These are phyloP conservation scores for Mormoops blainvillei DNA, from an alignment of 2,113 vertebrate genomes.

Conservation along the genomic window DNA sequence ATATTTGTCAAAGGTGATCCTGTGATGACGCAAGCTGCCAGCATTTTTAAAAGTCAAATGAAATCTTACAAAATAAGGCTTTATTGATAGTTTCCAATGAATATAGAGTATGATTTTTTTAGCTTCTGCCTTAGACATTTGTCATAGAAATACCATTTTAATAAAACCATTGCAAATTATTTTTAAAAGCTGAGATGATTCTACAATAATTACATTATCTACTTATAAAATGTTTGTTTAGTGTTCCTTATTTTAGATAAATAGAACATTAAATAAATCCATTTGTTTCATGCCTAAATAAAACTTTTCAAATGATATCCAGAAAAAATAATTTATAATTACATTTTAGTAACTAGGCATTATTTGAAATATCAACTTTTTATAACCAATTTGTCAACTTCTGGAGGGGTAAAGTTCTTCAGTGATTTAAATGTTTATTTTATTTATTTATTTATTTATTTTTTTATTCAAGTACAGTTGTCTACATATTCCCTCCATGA, in stretches of 20 bases:
- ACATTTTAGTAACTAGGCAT: background rate
- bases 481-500: too few relatives aligned
- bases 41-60: slow-evolving; percentile 26
- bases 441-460: too few relatives aligned
- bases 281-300: slow-evolving; percentile 11
- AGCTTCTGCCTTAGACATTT: background rate
- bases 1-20: too few relatives aligned
- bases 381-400: background rate
- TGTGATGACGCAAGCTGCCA: too few relatives aligned
- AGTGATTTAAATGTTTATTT: background rate
- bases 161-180: background rate
- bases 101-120: background rate
- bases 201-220: background rate
- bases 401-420: background rate
- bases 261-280: background rate
- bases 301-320: background rate
- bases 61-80: background rate
- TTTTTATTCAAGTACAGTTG: too few relatives aligned
- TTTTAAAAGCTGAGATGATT: slow-evolving; percentile 18
- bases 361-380: slow-evolving; percentile 1
- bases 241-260: background rate
- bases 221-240: background rate
- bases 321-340: background rate
- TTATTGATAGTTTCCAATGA: background rate
- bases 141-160: background rate